Evolutionary conservation across 2,888 invertebrate genomes (phyloP).

Genomic region (Hipparchia sbordonii): DNA sequence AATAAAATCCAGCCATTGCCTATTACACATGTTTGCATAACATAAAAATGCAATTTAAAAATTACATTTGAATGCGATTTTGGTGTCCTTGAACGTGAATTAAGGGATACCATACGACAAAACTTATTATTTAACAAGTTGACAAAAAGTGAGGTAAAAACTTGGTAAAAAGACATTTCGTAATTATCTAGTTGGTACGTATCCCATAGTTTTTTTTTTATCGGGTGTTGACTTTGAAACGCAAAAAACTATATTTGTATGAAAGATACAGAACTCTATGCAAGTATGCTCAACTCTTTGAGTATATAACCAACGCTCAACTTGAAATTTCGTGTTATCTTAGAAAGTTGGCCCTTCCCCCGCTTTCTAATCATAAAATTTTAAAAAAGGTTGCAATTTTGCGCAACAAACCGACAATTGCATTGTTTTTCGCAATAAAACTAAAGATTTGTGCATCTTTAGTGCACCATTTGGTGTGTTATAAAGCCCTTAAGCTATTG

Average conservation of each 20-base stretch:
- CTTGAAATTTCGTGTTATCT: constrained; percentile 28
- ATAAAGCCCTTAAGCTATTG: constrained; percentile 16
- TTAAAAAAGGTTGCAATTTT: constrained; percentile 55
- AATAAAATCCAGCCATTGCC: constrained; percentile 41
- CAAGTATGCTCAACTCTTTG: background rate
- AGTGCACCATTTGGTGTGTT: constrained; percentile 24
- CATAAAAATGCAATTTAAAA: constrained; percentile 48
- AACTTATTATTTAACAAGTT: constrained; percentile 6
- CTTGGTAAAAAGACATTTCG: background rate
- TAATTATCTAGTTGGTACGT: constrained; percentile 3
- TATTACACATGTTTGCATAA: constrained; percentile 57
- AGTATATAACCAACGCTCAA: background rate
- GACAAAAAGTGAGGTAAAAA: constrained; percentile 16
- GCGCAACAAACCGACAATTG: constrained; percentile 49
- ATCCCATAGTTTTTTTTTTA: background rate
- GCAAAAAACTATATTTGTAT: background rate
- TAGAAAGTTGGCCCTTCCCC: constrained; percentile 47
- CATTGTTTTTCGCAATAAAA: constrained; percentile 42
- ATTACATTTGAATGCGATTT: constrained; percentile 19
- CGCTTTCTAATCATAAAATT: constrained; percentile 62
- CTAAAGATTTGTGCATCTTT: constrained; percentile 25
- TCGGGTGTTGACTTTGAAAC: background rate
- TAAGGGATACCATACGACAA: constrained; percentile 21
- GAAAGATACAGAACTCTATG: background rate
- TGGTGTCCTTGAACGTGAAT: constrained; percentile 18